A percentile compares a stretch with the other conserved stretches of the same genome.
Evolutionary conservation across 2,888 invertebrate species (phyloP).

Genomic region (Biston stratarius): DNA sequence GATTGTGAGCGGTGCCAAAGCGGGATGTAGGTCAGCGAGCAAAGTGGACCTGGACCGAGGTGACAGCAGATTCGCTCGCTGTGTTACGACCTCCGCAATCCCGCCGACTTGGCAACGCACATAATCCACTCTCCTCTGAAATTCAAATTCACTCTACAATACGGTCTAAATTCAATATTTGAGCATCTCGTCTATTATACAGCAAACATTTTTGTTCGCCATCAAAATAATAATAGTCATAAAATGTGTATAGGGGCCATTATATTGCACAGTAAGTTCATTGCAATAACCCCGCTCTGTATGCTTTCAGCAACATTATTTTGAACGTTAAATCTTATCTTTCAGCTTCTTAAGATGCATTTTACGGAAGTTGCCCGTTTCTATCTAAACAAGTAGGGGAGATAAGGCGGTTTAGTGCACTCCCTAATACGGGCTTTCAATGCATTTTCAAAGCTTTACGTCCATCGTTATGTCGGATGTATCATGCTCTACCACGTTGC

Average conservation of each 20-base stretch:
- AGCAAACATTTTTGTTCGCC: constrained; percentile 19
- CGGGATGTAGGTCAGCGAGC: constrained; percentile 83
- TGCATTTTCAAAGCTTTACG: constrained; percentile 66
- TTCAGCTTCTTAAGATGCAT: constrained; percentile 71
- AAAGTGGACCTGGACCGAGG: constrained; percentile 79
- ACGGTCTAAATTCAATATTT: constrained; percentile 41
- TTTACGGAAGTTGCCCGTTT: constrained; percentile 69
- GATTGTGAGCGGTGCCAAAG: constrained; percentile 86
- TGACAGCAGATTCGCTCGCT: constrained; percentile 67
- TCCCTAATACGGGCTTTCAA: constrained; percentile 62
- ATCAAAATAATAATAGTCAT: constrained; percentile 36
- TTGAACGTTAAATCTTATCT: constrained; percentile 76
- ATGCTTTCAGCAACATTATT: constrained; percentile 62
- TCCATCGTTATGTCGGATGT: constrained; percentile 61
- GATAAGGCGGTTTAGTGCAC: constrained; percentile 76
- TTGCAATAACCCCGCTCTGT: constrained; percentile 46
- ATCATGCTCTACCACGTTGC: constrained; percentile 49
- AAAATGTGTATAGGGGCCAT: constrained; percentile 41
- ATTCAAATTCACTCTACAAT: constrained; percentile 51
- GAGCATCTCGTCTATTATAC: constrained; percentile 32
- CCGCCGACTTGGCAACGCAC: constrained; percentile 69
- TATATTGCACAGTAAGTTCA: constrained; percentile 41
- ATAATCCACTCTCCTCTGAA: constrained; percentile 50
- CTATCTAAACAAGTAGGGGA: constrained; percentile 76
- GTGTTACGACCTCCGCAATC: constrained; percentile 66